These are phyloP conservation scores for Garrulus glandarius DNA, from an alignment of 2,797 vertebrate species.

Conservation along the genomic window DNA sequence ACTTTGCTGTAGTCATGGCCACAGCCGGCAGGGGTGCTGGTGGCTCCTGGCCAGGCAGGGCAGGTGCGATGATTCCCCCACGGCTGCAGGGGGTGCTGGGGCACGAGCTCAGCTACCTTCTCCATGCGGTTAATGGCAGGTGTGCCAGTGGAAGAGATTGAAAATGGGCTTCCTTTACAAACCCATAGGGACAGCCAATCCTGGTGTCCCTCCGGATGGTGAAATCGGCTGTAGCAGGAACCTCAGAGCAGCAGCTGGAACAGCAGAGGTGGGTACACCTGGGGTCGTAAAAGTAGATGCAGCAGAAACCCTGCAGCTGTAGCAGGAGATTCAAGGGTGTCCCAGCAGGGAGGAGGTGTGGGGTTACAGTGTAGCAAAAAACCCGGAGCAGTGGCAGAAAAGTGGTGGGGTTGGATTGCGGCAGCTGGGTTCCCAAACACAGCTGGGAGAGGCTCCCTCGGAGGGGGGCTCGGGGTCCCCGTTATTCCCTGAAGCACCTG, in stretches of 20 bases:
- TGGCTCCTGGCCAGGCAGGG: background rate
- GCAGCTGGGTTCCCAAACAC: fast-evolving
- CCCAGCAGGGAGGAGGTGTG: no score
- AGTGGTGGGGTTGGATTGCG: background rate
- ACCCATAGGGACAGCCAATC: background rate
- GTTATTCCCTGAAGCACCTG: fast-evolving
- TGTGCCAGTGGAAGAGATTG: fast-evolving
- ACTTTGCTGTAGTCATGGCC: background rate
- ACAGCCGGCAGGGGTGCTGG: background rate
- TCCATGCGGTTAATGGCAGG: background rate
- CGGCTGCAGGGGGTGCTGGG: no score
- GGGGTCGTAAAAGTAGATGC: background rate
- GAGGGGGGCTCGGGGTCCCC: fast-evolving
- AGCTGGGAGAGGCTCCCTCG: background rate
- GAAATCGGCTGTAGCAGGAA: background rate
- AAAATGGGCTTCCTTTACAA: background rate
- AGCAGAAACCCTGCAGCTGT: background rate
- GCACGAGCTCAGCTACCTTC: background rate
- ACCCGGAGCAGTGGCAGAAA: background rate
- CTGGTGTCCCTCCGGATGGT: no score
- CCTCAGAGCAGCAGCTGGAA: background rate
- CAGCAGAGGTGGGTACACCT: fast-evolving
- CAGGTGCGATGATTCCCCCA: no score
- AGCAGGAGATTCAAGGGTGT: no score
- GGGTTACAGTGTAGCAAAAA: background rate